phyloP scores from a whole-genome alignment of 2,113 vertebrate species.

The Mus musculus region DNA sequence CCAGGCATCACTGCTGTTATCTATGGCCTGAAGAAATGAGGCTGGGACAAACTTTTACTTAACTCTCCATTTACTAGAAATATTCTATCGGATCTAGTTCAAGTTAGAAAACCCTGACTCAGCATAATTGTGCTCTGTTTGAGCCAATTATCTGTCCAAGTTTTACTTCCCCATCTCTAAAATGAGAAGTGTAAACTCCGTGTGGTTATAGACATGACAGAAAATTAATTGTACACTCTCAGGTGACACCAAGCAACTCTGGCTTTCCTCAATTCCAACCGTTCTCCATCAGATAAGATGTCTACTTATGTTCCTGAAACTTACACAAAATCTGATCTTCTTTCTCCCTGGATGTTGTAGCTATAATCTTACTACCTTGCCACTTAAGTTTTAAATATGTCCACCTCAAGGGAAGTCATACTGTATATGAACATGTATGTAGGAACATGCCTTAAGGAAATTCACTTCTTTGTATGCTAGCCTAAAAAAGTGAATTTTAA shows the following conservation, averaged over 20 bases:
- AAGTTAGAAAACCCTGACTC: neutral
- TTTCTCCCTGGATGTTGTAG: neutral
- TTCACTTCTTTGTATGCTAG: neutral
- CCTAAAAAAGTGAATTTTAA: neutral
- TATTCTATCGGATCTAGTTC: neutral
- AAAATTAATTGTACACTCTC: neutral
- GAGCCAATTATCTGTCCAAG: neutral
- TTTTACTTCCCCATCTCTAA: neutral
- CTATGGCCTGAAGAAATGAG: neutral
- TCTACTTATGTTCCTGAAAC: neutral
- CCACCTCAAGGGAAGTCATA: too few relatives aligned
- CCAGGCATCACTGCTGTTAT: neutral
- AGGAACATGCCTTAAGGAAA: neutral
- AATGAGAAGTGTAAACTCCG: neutral
- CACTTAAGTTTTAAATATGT: neutral
- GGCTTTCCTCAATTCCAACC: neutral
- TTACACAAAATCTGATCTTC: neutral
- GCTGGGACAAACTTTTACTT: neutral
- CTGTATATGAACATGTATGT: neutral
- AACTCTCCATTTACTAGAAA: neutral
- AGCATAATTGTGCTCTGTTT: neutral
- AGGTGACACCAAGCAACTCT: neutral
- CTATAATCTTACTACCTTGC: neutral
- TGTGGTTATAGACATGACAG: neutral
- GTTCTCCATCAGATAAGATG: neutral